A percentile compares a stretch with the other conserved stretches of the same genome.
These are phyloP conservation scores for Chitala chitala DNA, from an alignment of 2,113 vertebrate genomes.

Conservation along the genomic window DNA sequence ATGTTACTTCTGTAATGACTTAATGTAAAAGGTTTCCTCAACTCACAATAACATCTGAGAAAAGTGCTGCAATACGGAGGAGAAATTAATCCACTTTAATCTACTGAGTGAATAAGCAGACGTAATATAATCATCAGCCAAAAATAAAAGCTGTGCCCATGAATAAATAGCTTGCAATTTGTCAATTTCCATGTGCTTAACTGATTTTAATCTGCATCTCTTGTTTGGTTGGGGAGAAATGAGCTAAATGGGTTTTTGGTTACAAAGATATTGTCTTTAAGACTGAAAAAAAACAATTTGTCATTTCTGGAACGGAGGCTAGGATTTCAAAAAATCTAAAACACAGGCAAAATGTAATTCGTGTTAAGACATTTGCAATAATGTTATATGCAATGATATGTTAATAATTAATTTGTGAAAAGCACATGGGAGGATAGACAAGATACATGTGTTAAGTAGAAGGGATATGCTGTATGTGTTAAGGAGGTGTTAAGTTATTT, in stretches of 20 bases:
- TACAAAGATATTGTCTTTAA: neutral
- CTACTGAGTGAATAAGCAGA: neutral
- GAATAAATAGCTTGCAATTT: slow-evolving; percentile 31
- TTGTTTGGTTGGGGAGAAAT: slow-evolving; percentile 15
- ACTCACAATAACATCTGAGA: neutral
- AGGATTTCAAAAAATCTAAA: neutral
- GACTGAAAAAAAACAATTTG: neutral
- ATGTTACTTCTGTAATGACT: slow-evolving; percentile 31
- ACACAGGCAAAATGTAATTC: neutral
- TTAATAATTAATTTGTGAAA: too few relatives aligned
- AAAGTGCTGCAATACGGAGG: neutral
- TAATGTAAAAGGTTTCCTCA: neutral
- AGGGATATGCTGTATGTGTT: too few relatives aligned
- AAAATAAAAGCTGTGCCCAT: slow-evolving; percentile 16
- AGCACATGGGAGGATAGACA: too few relatives aligned
- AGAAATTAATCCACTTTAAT: slow-evolving; percentile 21
- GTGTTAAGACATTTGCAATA: too few relatives aligned
- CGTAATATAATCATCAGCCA: slow-evolving; percentile 20
- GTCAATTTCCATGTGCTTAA: slow-evolving; percentile 27
- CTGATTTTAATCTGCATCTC: neutral
- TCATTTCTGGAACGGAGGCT: neutral
- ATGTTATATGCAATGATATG: too few relatives aligned
- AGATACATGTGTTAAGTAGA: too few relatives aligned
- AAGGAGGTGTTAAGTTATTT: too few relatives aligned
- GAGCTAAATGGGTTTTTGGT: slow-evolving; percentile 2